Conservation (phyloP, 1,140 invertebrate species). For the Macrostomum lignano region DNA sequence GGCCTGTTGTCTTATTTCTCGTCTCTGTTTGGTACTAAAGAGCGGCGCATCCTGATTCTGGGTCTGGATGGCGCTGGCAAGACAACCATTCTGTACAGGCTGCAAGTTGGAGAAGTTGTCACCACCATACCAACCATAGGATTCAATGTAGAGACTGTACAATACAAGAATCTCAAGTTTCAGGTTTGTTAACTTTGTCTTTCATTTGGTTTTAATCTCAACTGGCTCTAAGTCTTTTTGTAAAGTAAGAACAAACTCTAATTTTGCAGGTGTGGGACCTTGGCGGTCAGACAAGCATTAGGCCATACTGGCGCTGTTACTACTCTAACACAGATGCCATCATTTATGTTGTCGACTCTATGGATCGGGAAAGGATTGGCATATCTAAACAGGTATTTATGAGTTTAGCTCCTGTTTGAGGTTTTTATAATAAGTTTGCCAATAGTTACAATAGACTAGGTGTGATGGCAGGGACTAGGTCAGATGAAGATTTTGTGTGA, state of each 20-base stretch:
- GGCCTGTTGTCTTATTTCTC: constrained; percentile 64
- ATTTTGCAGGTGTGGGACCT: constrained; percentile 93
- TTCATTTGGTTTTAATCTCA: too few species aligned
- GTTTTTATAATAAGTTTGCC: too few species aligned
- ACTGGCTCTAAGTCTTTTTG: too few species aligned
- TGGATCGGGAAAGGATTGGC: constrained; percentile 84
- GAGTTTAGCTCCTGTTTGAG: too few species aligned
- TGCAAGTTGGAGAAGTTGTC: constrained; percentile 95
- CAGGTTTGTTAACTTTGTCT: too few species aligned
- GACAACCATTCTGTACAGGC: constrained; percentile 84
- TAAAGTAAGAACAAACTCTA: too few species aligned
- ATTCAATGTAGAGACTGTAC: constrained; percentile 98
- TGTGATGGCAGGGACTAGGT: too few species aligned
- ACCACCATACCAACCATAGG: constrained; percentile 98
- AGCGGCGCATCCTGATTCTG: constrained; percentile 87
- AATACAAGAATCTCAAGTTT: constrained; percentile 88
- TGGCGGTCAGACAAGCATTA: constrained; percentile 79
- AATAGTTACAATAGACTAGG: too few species aligned
- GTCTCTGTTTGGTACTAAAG: constrained; percentile 58
- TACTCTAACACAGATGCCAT: constrained; percentile 99
- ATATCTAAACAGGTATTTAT: constrained; percentile 97
- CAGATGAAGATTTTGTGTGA: too few species aligned
- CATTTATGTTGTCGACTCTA: constrained; percentile 95
- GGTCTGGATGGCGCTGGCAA: constrained; percentile 69
- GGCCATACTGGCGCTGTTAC: constrained; percentile 97